These are phyloP conservation scores for Drosophila bipectinata DNA, from an alignment of 1,140 invertebrate species.

Conservation along the genomic window DNA sequence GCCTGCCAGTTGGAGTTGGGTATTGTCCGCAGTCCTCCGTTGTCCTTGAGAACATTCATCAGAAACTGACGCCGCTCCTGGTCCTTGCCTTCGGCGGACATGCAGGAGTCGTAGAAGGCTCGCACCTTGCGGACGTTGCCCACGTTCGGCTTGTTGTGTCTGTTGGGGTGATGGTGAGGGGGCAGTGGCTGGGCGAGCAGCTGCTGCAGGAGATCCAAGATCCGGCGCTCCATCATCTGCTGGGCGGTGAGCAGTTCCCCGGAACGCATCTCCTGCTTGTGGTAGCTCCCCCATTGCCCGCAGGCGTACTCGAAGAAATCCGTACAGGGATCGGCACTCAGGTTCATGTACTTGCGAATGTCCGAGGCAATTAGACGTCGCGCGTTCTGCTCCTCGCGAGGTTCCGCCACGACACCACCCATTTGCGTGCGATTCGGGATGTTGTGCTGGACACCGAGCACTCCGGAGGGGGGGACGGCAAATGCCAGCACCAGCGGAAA, in stretches of 20 bases:
- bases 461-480: not conserved
- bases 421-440: conserved; percentile 37
- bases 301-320: conserved; percentile 91
- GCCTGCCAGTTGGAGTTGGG: conserved; percentile 56
- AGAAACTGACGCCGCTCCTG: conserved; percentile 46
- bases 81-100: conserved; percentile 85
- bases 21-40: conserved; percentile 58
- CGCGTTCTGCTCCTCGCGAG: conserved; percentile 39
- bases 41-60: conserved; percentile 50
- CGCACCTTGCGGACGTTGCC: conserved; percentile 87
- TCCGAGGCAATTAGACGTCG: conserved; percentile 82
- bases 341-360: conserved; percentile 92
- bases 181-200: conserved; percentile 42
- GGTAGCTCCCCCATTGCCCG: conserved; percentile 85
- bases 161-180: conserved; percentile 40
- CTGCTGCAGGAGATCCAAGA: conserved; percentile 48
- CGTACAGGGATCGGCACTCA: conserved; percentile 90
- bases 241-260: conserved; percentile 48
- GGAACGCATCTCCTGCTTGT: conserved; percentile 41
- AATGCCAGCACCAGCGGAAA: conserved; percentile 6
- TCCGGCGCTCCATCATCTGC: conserved; percentile 41
- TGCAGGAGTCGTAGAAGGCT: conserved; percentile 92
- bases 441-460: conserved; percentile 20
- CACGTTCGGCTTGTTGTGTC: conserved; percentile 20
- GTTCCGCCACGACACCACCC: conserved; percentile 17